Evolutionary conservation across 2,888 invertebrate species (phyloP).

Genomic region (Axea sp.): DNA sequence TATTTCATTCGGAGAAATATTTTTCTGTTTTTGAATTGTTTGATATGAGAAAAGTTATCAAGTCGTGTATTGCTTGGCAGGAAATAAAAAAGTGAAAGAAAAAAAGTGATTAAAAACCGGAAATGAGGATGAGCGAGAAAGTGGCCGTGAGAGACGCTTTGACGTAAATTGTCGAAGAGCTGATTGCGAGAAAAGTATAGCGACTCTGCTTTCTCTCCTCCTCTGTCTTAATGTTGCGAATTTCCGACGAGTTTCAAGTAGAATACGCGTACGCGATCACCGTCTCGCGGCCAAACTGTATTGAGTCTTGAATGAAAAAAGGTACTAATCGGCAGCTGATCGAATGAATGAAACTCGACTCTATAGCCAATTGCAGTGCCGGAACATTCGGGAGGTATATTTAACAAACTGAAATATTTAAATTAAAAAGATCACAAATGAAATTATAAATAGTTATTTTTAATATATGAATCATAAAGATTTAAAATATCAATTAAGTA

Average conservation of each 20-base stretch:
- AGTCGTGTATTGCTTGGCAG: background rate
- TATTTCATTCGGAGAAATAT: no score
- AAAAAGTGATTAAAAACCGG: conserved; percentile 25
- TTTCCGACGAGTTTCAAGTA: conserved; percentile 29
- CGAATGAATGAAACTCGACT: conserved; percentile 54
- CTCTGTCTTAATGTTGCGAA: conserved; percentile 12
- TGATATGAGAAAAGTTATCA: background rate
- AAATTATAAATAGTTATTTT: no score
- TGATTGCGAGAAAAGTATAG: conserved; percentile 19
- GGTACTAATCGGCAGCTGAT: conserved; percentile 37
- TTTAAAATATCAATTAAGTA: no score
- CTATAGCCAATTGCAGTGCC: conserved; percentile 38
- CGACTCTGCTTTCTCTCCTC: conserved; percentile 21
- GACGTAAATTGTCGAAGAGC: conserved; percentile 31
- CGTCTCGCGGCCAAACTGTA: conserved; percentile 42
- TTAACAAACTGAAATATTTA: no score
- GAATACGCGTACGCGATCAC: conserved; percentile 24
- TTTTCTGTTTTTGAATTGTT: no score
- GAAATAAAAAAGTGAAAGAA: conserved; percentile 1
- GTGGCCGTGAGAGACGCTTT: conserved; percentile 13
- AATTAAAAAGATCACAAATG: no score
- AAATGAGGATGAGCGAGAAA: conserved; percentile 34
- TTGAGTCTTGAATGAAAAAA: conserved; percentile 53
- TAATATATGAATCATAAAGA: no score
- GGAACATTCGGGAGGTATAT: no score